These are phyloP conservation scores for Helobdella robusta DNA, from an alignment of 2,888 invertebrate species.

Conservation along the genomic window DNA sequence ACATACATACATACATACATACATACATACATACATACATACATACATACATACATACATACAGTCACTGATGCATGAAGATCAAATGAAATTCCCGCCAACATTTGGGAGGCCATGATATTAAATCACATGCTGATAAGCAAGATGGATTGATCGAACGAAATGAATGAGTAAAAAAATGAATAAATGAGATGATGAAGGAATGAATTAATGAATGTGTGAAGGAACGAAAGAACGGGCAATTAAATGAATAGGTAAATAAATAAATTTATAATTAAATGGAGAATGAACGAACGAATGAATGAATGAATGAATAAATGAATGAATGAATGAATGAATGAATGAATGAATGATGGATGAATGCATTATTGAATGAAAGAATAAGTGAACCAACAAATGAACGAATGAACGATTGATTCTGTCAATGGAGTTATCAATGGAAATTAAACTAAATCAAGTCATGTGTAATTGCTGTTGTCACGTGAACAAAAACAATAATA, in stretches of 20 bases:
- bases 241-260: not conserved
- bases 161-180: not conserved
- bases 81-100: not conserved
- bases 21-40: slow-evolving; percentile 20
- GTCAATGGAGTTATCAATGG: not conserved
- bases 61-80: not conserved
- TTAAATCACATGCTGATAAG: not conserved
- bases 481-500: too few relatives aligned
- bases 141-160: not conserved
- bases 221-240: not conserved
- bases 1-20: slow-evolving; percentile 20
- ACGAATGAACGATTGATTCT: not conserved
- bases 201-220: not conserved
- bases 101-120: not conserved
- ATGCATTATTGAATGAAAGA: not conserved
- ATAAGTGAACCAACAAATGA: not conserved
- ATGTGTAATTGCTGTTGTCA: too few relatives aligned
- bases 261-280: not conserved
- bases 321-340: too few relatives aligned
- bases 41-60: slow-evolving; percentile 22
- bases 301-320: not conserved
- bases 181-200: not conserved
- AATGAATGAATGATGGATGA: not conserved
- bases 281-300: too few relatives aligned
- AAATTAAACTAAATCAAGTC: too few relatives aligned